Base-by-base conservation (phyloP, 2,888 invertebrate species). In the Reticulitermes lucifugus region DNA sequence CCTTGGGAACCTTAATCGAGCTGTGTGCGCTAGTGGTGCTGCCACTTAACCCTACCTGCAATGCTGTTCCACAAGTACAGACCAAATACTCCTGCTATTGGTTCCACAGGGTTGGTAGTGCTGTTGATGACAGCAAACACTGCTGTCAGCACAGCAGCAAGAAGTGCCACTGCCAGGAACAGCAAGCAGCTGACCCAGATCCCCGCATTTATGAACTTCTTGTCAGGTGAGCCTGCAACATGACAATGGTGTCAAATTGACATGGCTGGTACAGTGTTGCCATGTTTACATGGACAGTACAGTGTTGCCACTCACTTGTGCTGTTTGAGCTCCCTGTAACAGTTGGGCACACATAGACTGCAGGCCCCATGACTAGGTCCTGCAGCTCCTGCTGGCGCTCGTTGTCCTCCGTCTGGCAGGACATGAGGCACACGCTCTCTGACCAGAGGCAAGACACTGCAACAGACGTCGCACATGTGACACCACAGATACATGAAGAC, bases 21-120 rank as follows among this genome's bases (percentile, higher is more conserved):
- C 55, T 55, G 12, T 51, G 14, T 55, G 55, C 1, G 18, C 55
- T 18, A 1, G 18, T 55, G 55, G 14, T 18, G 55, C 18, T 18
- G 1, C 18, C 18, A 55, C 14, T 18, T 55, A 14, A 55, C 12
- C 1, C 90, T 89, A 93, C 93, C 89, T 87, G 93, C 93, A 51
- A 93, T 88, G 7, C 90, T 91, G 89, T 94, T 94, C 92, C 94
- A 94, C 22, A 94, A 89, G 88, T 93, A 94, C 18, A 95, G 90
- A 4, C 94, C 94, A 85, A 91, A 91, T 75, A 93, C 91, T 79
- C 93, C 94, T 41, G 93, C 92, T 86, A 92, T 91, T 4, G 92
- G 91, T 89, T 94, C 93, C 7, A 93, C 91, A 2, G 94, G 94
- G 88, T 93, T 93, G 21, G 92, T 91, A 70, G 92, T 91, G 3